Base-by-base conservation (phyloP, 2,113 vertebrate species). In the Mungos mungo region DNA sequence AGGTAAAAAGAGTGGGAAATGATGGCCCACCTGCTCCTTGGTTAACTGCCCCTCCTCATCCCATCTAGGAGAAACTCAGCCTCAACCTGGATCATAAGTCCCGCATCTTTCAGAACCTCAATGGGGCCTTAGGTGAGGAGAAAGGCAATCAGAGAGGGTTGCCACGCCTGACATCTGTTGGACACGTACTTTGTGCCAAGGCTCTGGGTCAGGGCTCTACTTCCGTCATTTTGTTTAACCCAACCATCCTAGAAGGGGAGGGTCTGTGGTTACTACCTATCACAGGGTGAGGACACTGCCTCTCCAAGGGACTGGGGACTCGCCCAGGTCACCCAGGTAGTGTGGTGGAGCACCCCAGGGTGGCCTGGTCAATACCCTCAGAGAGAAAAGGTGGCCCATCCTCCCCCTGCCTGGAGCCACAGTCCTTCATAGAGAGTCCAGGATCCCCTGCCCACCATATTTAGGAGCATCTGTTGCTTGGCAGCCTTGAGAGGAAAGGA, bases 101-200 rank as follows among this genome's bases (percentile, higher is more conserved):
- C 0, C 98, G 96, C 52, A 99, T 99, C 85, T 99, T 99, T 97
- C 99, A 99, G 98, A 99, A 99, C 88, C 98, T 99, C 85, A 99
- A 99, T 2, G 99, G 99, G 35, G 99, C 99, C 72, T 97, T 99
- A 35, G 99, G 99, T 99, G 96, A 98, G 98, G 35, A 95, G 13
- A 69, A 74, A 14, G 23, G n/a, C 50, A 21, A 0, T 63, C 19
- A 7, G 41, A 23, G 38, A 10, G 74, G 66, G 19, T 0, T 0
- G 33, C 11, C 5, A 0, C 5, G 2, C 29, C 38, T 45, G 19
- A 35, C 3, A 7, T 50, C 47, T 69, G 0, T 10, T 10, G 14
- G 68, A 52, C 14, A 60, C 3, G 0, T 2, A 16, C 27, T 16
- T 1, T 5, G 21, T 23, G 52, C 45, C 45, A 10, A 19, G 33